Conservation (phyloP, 2,888 invertebrate species). For the Drosophila villosipedis region DNA sequence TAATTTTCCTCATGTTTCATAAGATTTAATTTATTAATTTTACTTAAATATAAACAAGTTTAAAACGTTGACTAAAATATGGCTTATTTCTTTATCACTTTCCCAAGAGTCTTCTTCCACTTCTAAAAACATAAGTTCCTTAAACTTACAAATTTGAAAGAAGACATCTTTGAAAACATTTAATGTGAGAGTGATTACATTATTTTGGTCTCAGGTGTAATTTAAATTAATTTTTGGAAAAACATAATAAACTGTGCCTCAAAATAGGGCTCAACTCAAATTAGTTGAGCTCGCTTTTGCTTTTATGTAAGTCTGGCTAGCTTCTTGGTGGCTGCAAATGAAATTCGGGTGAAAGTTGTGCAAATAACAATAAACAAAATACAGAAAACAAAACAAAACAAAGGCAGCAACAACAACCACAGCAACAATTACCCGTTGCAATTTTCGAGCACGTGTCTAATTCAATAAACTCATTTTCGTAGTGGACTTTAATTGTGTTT, state of each 20-base stretch:
- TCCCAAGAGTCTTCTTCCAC: background rate
- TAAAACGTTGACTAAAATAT: too few relatives aligned
- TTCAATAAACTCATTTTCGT: constrained; percentile 70
- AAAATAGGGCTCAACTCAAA: background rate
- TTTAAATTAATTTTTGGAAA: background rate
- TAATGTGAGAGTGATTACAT: background rate
- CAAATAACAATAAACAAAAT: constrained; percentile 8
- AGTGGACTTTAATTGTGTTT: constrained; percentile 66
- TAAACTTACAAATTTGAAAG: background rate
- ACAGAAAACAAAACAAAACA: background rate
- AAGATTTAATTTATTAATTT: too few relatives aligned
- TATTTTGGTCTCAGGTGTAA: background rate
- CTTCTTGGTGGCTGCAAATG: constrained; percentile 22
- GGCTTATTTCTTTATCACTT: background rate
- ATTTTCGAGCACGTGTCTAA: constrained; percentile 74
- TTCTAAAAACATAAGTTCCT: background rate
- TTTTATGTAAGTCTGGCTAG: constrained; percentile 16
- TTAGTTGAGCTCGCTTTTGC: constrained; percentile 22
- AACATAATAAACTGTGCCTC: background rate
- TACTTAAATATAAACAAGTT: too few relatives aligned
- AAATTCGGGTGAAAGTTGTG: constrained; percentile 49
- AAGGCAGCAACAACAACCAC: constrained; percentile 22
- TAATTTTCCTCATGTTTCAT: too few relatives aligned
- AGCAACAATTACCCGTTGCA: constrained; percentile 49
- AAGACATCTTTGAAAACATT: background rate